Base-by-base conservation (phyloP, 2,797 vertebrate species). In the Gallinago stenura region DNA sequence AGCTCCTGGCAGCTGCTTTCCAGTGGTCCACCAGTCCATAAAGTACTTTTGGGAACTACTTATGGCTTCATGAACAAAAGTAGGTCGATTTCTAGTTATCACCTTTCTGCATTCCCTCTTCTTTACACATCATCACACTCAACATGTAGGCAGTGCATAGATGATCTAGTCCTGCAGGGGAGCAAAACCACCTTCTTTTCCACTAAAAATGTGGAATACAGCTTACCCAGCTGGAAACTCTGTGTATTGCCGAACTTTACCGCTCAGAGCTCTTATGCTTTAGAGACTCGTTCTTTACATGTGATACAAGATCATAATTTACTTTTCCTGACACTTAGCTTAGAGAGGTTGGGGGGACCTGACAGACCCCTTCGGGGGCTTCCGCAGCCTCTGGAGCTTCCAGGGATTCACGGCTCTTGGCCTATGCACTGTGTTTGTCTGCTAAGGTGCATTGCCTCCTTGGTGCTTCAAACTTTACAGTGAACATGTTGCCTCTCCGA, bases 121-220 rank as follows among this genome's bases (percentile, higher is more conserved):
- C 43, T 71, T 80, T 75, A 48, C 10, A n/a, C 3, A 45, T 45
- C 33, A 45, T 0, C 0, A 30, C 37, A 43, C 9, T 70, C 18
- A 46, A n/a, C 87, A 46, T 82, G 28, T 28, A 87, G 19, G 18
- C 5, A 19, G 10, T 12, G 15, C 31, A 45, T 2, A 60, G 3
- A 10, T 65, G 50, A 64, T 26, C 8, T 5, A 17, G 1, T 51
- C 41, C 41, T 60, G 14, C n/a, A 80, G 19, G 15, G 28, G 19
- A 56, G 19, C 28, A 75, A 78, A 81, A 88, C 53, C 12, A 5
- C 35, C 7, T 80, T 25, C 46, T 76, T 81, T 12, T 12, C 24
- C 15, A 30, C 28, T 41, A 75, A 78, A 75, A 12, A 30, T 0
- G 51, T 19, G 21, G 26, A 89, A 51, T 41, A 3, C 10, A n/a